Conservation (phyloP, 2,113 vertebrate genomes). For the Menidia beryllina region DNA sequence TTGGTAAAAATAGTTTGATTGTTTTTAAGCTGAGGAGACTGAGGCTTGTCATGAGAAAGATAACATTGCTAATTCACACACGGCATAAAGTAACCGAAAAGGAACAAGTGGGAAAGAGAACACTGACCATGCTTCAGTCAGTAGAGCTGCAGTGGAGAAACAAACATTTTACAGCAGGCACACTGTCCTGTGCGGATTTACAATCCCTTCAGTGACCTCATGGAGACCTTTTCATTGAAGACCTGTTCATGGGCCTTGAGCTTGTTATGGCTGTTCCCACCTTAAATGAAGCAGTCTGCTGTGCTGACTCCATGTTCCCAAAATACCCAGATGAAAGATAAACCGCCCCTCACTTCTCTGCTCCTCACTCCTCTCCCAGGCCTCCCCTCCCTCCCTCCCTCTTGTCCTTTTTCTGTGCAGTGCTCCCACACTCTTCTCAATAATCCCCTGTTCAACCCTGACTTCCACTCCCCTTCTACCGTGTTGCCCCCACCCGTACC, state of each 20-base stretch:
- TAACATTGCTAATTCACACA: not conserved
- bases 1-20: conserved; percentile 2
- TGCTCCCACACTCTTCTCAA: conserved; percentile 52
- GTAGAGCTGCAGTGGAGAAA: conserved; percentile 5
- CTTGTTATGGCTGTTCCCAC: conserved; percentile 50
- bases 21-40: not conserved
- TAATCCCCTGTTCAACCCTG: conserved; percentile 19
- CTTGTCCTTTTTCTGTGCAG: conserved; percentile 35
- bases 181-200: not conserved
- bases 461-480: too few species aligned
- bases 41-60: not conserved
- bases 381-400: conserved; percentile 37
- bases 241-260: conserved; percentile 27
- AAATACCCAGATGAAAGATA: conserved; percentile 78
- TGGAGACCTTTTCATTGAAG: conserved; percentile 34
- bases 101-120: not conserved
- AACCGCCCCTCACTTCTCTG: conserved; percentile 44
- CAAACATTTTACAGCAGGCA: not conserved
- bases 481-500: conserved; percentile 36
- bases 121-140: not conserved
- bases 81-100: not conserved
- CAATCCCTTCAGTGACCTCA: conserved; percentile 21
- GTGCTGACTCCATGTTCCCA: conserved; percentile 67
- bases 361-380: conserved; percentile 22
- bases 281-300: conserved; percentile 56